Percentiles rank a stretch among this genome's conserved stretches.
Evolutionary conservation across 2,113 vertebrate genomes (phyloP).

Genomic region (Clupea harengus): DNA sequence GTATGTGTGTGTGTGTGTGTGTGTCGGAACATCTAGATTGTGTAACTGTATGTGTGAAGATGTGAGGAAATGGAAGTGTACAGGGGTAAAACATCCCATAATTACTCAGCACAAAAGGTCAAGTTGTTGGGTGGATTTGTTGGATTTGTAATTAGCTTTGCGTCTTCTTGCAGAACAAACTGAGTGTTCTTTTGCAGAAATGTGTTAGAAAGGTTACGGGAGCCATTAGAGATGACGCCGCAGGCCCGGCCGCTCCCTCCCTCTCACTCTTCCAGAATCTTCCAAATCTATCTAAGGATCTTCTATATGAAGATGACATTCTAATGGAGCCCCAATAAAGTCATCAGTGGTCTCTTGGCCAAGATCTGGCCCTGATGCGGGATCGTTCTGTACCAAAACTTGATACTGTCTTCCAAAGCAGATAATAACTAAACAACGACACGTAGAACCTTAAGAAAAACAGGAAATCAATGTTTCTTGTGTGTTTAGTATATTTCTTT

Average conservation of each 20-base stretch:
- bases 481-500: too few species aligned
- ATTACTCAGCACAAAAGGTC: constrained; percentile 65
- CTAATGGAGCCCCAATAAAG: too few species aligned
- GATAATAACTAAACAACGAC: too few species aligned
- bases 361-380: too few species aligned
- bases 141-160: constrained; percentile 67
- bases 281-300: neutral
- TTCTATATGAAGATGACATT: neutral
- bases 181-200: constrained; percentile 69
- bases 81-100: constrained; percentile 45
- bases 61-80: constrained; percentile 22
- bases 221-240: constrained; percentile 55
- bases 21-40: neutral
- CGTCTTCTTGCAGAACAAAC: constrained; percentile 66
- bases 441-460: too few species aligned
- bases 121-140: constrained; percentile 60
- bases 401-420: too few species aligned
- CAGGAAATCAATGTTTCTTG: too few species aligned
- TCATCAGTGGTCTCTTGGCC: too few species aligned
- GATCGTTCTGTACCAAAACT: too few species aligned
- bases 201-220: constrained; percentile 68
- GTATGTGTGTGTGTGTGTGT: too few species aligned
- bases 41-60: neutral
- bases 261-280: neutral
- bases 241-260: constrained; percentile 39